Evolutionary conservation across 35 echinoderm and acorn worm genomes (phyloP).

Genomic region (Anneissia japonica): DNA sequence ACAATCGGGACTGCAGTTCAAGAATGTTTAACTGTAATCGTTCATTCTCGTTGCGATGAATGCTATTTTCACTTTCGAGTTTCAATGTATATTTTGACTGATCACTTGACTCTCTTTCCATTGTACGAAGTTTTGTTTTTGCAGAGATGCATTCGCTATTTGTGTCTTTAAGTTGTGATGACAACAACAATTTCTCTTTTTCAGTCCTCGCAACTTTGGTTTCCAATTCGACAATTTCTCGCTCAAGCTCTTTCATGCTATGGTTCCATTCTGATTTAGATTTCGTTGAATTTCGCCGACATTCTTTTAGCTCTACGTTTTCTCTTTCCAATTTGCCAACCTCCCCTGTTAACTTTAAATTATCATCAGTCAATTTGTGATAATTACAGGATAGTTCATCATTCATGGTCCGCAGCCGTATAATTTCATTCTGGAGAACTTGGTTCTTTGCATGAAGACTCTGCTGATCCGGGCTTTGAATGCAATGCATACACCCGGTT

Average conservation of each 20-base stretch:
- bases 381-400: constrained; percentile 41
- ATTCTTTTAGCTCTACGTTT: constrained; percentile 4
- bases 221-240: constrained; percentile 46
- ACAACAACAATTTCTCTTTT: constrained; percentile 33
- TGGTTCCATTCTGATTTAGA: constrained; percentile 4
- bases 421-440: constrained; percentile 52
- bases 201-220: constrained; percentile 2
- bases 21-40: background rate
- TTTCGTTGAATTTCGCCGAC: constrained; percentile 32
- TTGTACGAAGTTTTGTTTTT: constrained; percentile 9
- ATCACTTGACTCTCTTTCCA: background rate
- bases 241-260: constrained; percentile 57
- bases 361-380: constrained; percentile 55
- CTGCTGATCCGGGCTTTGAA: background rate
- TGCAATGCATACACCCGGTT: background rate
- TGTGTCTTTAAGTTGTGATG: constrained; percentile 24
- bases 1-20: background rate
- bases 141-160: constrained; percentile 28
- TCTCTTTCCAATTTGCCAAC: constrained; percentile 45
- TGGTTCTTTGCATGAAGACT: background rate
- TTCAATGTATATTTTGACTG: background rate
- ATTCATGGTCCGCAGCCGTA: constrained; percentile 45
- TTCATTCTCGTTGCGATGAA: background rate
- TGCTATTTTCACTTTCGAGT: background rate
- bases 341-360: constrained; percentile 33